Evolutionary conservation across 1,140 invertebrate species (phyloP), one percentile per base, ranked within the genome.

Genomic region (Eciton burchellii): DNA sequence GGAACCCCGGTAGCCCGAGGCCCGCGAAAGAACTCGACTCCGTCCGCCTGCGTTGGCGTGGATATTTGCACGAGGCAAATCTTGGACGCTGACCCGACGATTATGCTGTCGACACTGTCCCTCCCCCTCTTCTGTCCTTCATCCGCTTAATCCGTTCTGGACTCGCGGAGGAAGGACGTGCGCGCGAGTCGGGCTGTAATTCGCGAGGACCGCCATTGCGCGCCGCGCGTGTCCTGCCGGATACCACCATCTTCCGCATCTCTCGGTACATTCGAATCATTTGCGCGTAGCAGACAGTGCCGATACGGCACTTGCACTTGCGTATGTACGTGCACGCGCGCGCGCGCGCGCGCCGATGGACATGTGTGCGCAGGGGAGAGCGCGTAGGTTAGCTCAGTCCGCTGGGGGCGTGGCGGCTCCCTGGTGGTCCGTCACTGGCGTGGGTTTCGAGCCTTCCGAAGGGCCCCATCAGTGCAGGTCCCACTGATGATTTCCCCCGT

Each of bases 361-460:
- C 5, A 8, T 35, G 60, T 82, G 35, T 65, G 54, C 54, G 79
- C 86, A 89, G 83, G 88, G 57, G 49, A 60, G 65, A 82, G 56
- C 63, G 79, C 62, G 63, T 74, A 71, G 56, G 56, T 85, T 82
- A 85, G 68, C 65, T 84, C 83, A 88, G 84, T 86, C 86, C 52
- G 74, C 81, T 84, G 90, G 91, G 89, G 92, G 92, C 92, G 92
- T 92, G 92, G 90, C 92, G 90, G 90, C 91, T 92, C 90, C 87
- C 90, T 91, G 92, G 92, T 93, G 92, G 92, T 93, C 91, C 90
- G 85, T 91, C 92, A 92, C 91, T 91, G 91, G 92, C 91, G 89
- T 88, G 90, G 86, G 82, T 88, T 89, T 83, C 87, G 83, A 85
- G 62, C 68, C 47, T 52, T 60, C 65, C 65, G 70, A 57, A 73